A percentile compares a stretch with the other conserved stretches of the same genome.
phyloP scores from a whole-genome alignment of 2,797 vertebrate species.

The Notamacropus eugenii region DNA sequence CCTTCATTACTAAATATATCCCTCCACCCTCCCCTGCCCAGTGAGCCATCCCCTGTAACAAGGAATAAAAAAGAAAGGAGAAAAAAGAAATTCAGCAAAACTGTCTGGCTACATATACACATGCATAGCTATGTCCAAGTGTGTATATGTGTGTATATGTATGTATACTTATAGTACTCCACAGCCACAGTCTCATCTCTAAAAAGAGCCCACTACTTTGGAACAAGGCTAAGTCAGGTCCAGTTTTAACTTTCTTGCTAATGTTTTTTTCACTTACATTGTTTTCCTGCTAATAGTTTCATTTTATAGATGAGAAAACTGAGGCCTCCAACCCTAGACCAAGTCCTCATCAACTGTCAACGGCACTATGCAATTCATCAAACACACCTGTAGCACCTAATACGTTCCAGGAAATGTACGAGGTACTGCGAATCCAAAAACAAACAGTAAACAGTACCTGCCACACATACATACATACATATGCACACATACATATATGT shows the following conservation, averaged over 20 bases:
- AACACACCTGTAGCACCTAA: not conserved
- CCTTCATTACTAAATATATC: not conserved
- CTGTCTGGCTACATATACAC: not conserved
- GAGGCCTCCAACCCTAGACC: not conserved
- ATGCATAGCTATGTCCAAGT: not conserved
- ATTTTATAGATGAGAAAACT: not conserved
- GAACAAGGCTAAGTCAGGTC: not conserved
- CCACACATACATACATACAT: fast-evolving
- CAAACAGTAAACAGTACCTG: too few relatives aligned
- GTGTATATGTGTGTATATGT: not conserved
- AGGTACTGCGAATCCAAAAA: too few relatives aligned
- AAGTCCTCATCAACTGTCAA: not conserved
- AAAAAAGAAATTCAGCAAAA: not conserved
- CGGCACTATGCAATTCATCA: not conserved
- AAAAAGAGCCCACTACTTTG: not conserved
- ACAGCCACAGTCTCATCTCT: not conserved
- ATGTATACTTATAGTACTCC: not conserved
- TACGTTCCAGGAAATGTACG: too few relatives aligned
- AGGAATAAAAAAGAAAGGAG: not conserved
- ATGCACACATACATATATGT: too few relatives aligned
- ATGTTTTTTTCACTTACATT: not conserved
- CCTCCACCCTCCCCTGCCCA: not conserved
- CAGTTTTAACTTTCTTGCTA: not conserved
- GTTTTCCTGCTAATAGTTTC: not conserved
- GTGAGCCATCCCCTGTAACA: not conserved